Evolutionary conservation across 2,797 vertebrate genomes (phyloP), one percentile per base, ranked within the genome.

Genomic region (Argentina silus): DNA sequence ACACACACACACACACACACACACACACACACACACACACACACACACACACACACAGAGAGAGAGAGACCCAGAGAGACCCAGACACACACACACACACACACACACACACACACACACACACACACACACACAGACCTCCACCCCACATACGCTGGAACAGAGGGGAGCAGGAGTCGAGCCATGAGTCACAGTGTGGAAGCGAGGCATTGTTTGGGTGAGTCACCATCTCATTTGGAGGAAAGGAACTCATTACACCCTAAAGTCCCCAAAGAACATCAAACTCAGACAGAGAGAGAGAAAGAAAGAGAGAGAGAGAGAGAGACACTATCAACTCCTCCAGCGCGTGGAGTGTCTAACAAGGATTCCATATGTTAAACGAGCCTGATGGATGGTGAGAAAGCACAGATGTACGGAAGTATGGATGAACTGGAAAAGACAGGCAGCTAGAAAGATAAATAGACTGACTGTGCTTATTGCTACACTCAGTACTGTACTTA

Each of bases 281-380:
- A 63, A 73, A 71, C 36, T 42, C 27, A 12, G 45, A 73, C 57
- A 17, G 15, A 15, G 57, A 60, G 17, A 12, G 3, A 47, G 63
- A 65, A 8, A 43, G n/a, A 47, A 2, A n/a, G 42, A 19, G 45
- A 12, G 21, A 14, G 45, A 6, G 12, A 67, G 47, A 11, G 42
- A 63, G 12, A 50, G 64, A 7, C 5, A 62, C 7, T 65, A 47
- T 65, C 69, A 55, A 55, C 21, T 1, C 47, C 17, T 21, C 6
- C 23, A 44, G 51, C 51, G n/a, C 47, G 9, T 21, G 3, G 14
- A 44, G 51, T 55, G 19, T 74, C 48, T 75, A 74, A 81, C 55
- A 66, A 75, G n/a, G 60, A 78, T 83, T 81, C 70, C 27, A 17
- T 78, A 79, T 77, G 0, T 75, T 61, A 67, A 79, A 69, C 50